Percentiles rank a stretch among this genome's conserved stretches.
Conservation (phyloP, 1,140 invertebrate species). For the Acromyrmex echinatior region DNA sequence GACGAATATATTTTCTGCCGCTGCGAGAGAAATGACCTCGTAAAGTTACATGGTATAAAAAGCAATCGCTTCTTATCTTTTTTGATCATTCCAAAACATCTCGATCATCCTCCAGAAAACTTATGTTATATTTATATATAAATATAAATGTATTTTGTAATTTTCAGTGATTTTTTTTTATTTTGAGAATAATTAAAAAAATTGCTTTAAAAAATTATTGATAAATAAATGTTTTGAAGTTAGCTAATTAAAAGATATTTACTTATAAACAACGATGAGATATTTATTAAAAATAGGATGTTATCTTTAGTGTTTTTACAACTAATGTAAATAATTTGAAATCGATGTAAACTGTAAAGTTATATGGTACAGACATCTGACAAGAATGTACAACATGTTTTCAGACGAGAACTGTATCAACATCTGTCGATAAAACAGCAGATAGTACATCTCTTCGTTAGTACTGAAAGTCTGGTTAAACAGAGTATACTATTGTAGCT, state of each 20-base stretch:
- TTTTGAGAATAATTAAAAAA: background rate
- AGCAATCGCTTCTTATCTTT: background rate
- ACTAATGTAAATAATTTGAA: background rate
- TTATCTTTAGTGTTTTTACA: conserved; percentile 15
- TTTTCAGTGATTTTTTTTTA: too few species aligned
- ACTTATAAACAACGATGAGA: too few species aligned
- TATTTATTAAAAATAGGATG: background rate
- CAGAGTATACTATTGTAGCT: background rate
- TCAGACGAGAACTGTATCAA: background rate
- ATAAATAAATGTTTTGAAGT: background rate
- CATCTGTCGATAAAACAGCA: conserved; percentile 48
- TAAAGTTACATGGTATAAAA: conserved; percentile 21
- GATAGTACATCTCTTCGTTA: background rate
- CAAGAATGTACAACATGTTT: background rate
- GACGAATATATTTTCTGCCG: background rate
- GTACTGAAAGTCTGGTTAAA: conserved; percentile 11
- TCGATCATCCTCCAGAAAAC: too few species aligned
- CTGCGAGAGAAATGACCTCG: background rate
- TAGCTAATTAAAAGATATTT: background rate
- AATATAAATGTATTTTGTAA: too few species aligned
- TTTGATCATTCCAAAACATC: background rate
- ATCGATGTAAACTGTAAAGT: background rate
- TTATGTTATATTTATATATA: too few species aligned
- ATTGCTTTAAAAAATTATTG: background rate
- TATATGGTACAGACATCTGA: conserved; percentile 27